Evolutionary conservation across 2,113 vertebrate genomes (phyloP).

Genomic region (Pampusana beccarii): DNA sequence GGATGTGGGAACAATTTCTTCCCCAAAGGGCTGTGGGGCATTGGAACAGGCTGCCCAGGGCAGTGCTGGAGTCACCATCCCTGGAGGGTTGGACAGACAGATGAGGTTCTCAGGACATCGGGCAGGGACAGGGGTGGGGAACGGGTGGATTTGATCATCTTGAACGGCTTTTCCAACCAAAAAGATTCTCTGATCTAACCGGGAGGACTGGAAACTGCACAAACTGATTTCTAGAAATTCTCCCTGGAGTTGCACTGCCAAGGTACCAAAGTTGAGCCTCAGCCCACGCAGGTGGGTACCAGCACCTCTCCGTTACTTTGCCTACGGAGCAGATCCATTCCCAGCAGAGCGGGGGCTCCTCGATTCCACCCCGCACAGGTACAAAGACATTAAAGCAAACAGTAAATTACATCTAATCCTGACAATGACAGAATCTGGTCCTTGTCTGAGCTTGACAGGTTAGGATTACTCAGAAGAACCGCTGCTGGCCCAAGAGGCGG

Average conservation of each 20-base stretch:
- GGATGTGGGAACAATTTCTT: too few relatives aligned
- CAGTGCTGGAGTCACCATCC: too few relatives aligned
- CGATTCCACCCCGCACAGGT: neutral
- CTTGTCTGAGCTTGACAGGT: neutral
- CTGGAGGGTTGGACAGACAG: too few relatives aligned
- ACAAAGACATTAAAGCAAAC: neutral
- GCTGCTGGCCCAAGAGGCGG: neutral
- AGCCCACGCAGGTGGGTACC: too few relatives aligned
- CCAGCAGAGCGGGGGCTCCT: fast-evolving
- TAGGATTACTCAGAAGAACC: neutral
- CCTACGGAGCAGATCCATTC: neutral
- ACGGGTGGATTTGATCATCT: too few relatives aligned
- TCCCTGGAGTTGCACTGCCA: neutral
- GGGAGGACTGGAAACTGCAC: too few relatives aligned
- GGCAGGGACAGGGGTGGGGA: too few relatives aligned
- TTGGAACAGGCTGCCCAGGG: too few relatives aligned
- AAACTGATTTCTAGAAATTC: neutral
- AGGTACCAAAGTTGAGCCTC: fast-evolving
- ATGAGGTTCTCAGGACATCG: too few relatives aligned
- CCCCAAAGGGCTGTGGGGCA: too few relatives aligned
- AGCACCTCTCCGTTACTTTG: neutral
- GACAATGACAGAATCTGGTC: fast-evolving
- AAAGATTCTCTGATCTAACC: too few relatives aligned
- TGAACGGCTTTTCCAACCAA: too few relatives aligned
- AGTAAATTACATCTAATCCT: neutral